Percentiles rank a stretch among this genome's conserved stretches.
Evolutionary conservation across 2,113 vertebrate species (phyloP).

Genomic region (Chloebia gouldiae): DNA sequence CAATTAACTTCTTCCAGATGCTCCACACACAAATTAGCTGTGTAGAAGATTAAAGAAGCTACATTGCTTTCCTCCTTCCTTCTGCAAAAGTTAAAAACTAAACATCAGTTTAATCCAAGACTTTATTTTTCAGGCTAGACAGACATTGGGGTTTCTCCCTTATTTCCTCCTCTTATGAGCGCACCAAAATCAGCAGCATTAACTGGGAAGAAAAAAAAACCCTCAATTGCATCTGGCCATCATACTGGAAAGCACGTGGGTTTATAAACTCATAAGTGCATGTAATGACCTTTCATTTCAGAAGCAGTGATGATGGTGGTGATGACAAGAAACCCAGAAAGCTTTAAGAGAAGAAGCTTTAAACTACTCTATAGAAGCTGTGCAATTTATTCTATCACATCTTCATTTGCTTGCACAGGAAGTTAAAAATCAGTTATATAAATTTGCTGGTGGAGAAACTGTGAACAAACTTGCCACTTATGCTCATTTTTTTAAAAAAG

Average conservation of each 20-base stretch:
- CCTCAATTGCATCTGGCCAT: not conserved
- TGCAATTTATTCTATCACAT: not conserved
- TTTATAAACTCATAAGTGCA: not conserved
- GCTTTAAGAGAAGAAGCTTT: not conserved
- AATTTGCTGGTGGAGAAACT: not conserved
- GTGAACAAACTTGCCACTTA: not conserved
- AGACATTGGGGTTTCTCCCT: not conserved
- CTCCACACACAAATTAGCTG: not conserved
- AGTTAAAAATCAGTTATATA: not conserved
- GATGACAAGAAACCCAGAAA: not conserved
- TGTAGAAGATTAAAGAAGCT: not conserved
- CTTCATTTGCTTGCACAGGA: not conserved
- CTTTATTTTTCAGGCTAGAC: not conserved
- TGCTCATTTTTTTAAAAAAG: not conserved
- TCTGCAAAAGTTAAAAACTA: not conserved
- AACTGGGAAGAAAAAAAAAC: not conserved
- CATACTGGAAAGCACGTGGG: not conserved
- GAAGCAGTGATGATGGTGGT: not conserved
- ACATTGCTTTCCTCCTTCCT: not conserved
- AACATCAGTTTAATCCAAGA: not conserved
- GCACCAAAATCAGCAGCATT: not conserved
- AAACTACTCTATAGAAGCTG: not conserved
- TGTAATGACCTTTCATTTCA: not conserved
- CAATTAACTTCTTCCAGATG: not conserved
- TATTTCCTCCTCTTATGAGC: not conserved